Evolutionary conservation across 2,113 vertebrate genomes (phyloP), one percentile per base, ranked within the genome.

Genomic region (Chrysemys picta): DNA sequence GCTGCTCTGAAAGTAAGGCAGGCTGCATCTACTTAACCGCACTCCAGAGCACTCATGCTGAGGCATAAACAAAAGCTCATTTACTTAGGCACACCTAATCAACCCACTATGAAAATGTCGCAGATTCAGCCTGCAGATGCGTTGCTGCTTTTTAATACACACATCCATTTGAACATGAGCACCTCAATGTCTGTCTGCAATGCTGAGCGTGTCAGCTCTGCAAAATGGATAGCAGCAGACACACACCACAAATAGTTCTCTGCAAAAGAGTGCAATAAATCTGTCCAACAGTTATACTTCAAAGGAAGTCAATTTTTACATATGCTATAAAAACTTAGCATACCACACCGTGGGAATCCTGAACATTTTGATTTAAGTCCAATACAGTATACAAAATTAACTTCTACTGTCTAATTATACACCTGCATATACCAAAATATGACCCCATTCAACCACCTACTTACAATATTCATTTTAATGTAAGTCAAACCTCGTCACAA

Each of bases 41-140:
- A 69, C 65, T n/a, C 35, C 65, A 69, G 31, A 90, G 69, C 42
- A 72, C 89, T 42, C 16, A 78, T 27, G 13, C 49, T 88, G 59
- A 89, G 27, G 42, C 86, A 76, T 52, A 45, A 62, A 94, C 94
- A 89, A 79, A 84, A 57, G 76, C 24, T 49, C 25, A 82, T 80
- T 86, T 17, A 42, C 47, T 90, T 69, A 80, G 91, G 45, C 27
- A 93, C 19, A 81, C 83, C 85, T 45, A 45, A 76, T 84, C 87
- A 93, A 69, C 29, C 52, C 81, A 53, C 83, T 91, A 90, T 52
- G 93, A 90, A 97, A 95, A 90, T 38, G n/a, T 31, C 93, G 53
- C 87, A 47, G 72, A 82, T 52, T 54, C 0, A 0, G 12, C 76
- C 38, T 47, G 38, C 5, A 76, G 22, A 42, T 90, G 80, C 25